Conservation (phyloP, 2,797 vertebrate species). For the Amblyopsis hoosieri region DNA sequence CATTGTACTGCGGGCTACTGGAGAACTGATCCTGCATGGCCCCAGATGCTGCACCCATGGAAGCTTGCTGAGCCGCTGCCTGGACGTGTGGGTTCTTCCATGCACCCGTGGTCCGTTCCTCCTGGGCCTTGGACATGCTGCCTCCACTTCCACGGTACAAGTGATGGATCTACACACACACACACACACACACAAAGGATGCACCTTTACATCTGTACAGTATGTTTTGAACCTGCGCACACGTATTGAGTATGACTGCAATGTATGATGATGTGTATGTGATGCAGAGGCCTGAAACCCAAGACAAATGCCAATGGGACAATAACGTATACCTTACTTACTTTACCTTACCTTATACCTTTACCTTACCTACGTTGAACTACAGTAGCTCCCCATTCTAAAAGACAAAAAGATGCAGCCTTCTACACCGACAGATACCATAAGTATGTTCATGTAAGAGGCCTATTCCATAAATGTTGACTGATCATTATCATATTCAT, state of each 20-base stretch:
- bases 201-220: not conserved
- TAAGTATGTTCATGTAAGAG: too few relatives aligned
- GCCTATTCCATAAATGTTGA: too few relatives aligned
- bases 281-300: not conserved
- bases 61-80: conserved; percentile 89
- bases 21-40: conserved; percentile 85
- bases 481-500: too few relatives aligned
- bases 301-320: too few relatives aligned
- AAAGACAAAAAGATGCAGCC: too few relatives aligned
- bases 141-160: conserved; percentile 93
- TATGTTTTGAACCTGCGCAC: too few relatives aligned
- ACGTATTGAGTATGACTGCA: too few relatives aligned
- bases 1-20: conserved; percentile 57
- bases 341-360: too few relatives aligned
- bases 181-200: not conserved
- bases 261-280: not conserved
- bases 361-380: too few relatives aligned
- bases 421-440: too few relatives aligned
- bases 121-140: conserved; percentile 96
- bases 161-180: conserved; percentile 87
- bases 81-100: conserved; percentile 98
- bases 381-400: too few relatives aligned
- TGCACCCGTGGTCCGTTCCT: conserved; percentile 94
- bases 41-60: conserved; percentile 86
- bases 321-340: too few relatives aligned